Percentiles rank a stretch among this genome's conserved stretches.
Evolutionary conservation across 2,888 invertebrate genomes (phyloP).

Genomic region (Aquatica leii): DNA sequence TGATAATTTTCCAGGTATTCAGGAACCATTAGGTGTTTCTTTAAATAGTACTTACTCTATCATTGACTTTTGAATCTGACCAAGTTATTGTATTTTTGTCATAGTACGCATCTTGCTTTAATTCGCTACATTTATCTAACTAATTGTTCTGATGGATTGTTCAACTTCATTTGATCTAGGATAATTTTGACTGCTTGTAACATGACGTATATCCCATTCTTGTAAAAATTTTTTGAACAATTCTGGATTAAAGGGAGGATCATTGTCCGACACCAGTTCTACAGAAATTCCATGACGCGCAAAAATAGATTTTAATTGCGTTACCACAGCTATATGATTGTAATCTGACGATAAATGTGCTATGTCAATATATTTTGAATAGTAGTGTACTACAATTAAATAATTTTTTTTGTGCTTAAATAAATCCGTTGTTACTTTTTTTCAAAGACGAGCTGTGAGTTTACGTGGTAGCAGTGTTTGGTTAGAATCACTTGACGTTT

Average conservation of each 20-base stretch:
- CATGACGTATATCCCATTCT: slow-evolving; percentile 20
- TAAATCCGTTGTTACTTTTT: background rate
- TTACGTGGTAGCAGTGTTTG: background rate
- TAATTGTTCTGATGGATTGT: slow-evolving; percentile 23
- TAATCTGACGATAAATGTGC: background rate
- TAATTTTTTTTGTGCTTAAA: background rate
- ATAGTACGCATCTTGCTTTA: background rate
- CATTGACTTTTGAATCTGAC: no score
- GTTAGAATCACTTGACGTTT: background rate
- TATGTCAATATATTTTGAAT: slow-evolving; percentile 14
- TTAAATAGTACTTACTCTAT: background rate
- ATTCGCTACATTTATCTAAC: background rate
- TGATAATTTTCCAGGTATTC: background rate
- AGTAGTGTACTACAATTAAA: slow-evolving; percentile 7
- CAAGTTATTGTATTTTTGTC: no score
- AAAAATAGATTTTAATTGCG: slow-evolving; percentile 8
- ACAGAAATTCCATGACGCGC: slow-evolving; percentile 5
- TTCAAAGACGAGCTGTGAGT: background rate
- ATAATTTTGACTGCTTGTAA: slow-evolving; percentile 21
- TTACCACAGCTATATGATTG: background rate
- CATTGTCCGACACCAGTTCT: slow-evolving; percentile 13
- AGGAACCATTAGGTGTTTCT: background rate
- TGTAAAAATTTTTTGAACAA: slow-evolving; percentile 12
- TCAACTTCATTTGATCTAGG: slow-evolving; percentile 25
- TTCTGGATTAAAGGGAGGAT: slow-evolving; percentile 15